These are phyloP conservation scores for Sphaeridia pumilis DNA, from an alignment of 2,888 invertebrate genomes.

Conservation along the genomic window DNA sequence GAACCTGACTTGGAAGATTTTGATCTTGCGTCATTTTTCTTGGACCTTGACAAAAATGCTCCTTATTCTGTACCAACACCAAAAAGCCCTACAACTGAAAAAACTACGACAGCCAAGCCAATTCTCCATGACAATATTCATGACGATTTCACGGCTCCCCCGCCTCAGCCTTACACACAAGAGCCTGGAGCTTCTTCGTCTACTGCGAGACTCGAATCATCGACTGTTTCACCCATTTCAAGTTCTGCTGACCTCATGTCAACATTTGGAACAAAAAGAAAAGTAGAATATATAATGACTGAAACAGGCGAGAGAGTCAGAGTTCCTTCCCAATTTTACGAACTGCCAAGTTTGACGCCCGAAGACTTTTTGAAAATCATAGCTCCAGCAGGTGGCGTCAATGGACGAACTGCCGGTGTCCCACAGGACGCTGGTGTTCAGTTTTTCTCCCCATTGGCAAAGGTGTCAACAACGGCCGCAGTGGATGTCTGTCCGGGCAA, in stretches of 20 bases:
- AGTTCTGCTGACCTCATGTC: too few species aligned
- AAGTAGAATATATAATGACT: neutral
- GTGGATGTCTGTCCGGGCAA: conserved; percentile 15
- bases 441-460: conserved; percentile 11
- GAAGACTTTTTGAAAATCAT: conserved; percentile 9
- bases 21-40: too few species aligned
- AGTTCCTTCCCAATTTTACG: conserved; percentile 15
- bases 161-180: neutral
- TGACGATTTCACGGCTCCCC: neutral
- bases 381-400: neutral
- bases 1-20: too few species aligned
- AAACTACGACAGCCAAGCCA: neutral
- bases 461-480: neutral
- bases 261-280: neutral
- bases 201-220: too few species aligned
- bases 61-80: neutral
- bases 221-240: too few species aligned
- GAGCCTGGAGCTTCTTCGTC: too few species aligned
- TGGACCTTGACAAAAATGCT: neutral
- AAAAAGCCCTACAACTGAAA: neutral
- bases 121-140: too few species aligned
- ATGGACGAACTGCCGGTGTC: neutral
- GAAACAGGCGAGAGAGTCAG: conserved; percentile 7
- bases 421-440: conserved; percentile 2
- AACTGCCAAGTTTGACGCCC: conserved; percentile 7